Base-by-base conservation (phyloP, 2,888 invertebrate species). In the Sphecodes monilicornis region DNA sequence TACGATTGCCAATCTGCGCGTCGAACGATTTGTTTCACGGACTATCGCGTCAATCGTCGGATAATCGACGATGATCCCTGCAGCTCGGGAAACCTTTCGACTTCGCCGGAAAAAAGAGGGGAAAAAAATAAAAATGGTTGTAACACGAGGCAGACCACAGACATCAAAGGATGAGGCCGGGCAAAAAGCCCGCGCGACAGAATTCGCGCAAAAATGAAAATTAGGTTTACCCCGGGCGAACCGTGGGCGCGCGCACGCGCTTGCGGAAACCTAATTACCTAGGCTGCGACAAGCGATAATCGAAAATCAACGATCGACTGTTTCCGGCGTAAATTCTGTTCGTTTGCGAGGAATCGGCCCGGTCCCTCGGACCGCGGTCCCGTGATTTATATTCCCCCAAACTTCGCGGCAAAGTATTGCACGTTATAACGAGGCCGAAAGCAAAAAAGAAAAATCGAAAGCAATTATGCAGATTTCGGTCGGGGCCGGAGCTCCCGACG, bases 1-100 rank as follows among this genome's bases (percentile, higher is more conserved):
- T 41, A 69, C 72, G 81, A 86, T 82, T 54, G 73, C 39, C 68
- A 46, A 76, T 85, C 78, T 29, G 50, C 60, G 73, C 32, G 39
- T 39, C 60, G n/a, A 54, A 76, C 82, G 82, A 87, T 80, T 80
- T 74, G 87, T 88, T 81, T 81, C 78, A 39, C 50, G 66, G 69
- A 26, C 74, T 80, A 77, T 71, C 78, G 78, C 74, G 71, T 80
- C 85, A 68, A 70, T 72, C 78, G 71, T 68, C 75, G 68, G 66
- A 69, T 76, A 64, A 79, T 82, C 64, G 80, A 74, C 73, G 75
- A 69, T 74, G 80, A 86, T 83, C 66, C 76, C 13, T 32, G 70
- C 39, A 3, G 29, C 22, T 13, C 39, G 32, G 46, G 26, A 78
- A 85, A 68, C 70, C 36, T 26, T 57, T 22, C 66, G 16, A 64